A percentile compares a stretch with the other conserved stretches of the same genome.
Evolutionary conservation across 2,888 invertebrate species (phyloP).

Genomic region (Elmis aenea): DNA sequence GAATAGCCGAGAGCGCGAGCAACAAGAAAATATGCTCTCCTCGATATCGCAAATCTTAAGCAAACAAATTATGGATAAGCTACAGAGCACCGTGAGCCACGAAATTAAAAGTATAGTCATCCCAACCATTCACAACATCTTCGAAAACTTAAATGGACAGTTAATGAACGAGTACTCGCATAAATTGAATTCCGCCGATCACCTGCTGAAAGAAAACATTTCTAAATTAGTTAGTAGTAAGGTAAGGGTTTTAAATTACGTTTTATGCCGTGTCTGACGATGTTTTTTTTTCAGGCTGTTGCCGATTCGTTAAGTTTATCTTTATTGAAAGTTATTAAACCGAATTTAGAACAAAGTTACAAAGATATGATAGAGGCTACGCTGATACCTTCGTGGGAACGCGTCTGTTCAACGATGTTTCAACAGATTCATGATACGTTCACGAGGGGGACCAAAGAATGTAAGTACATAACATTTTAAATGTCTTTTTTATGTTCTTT

Average conservation of each 20-base stretch:
- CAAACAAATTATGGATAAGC: conserved; percentile 49
- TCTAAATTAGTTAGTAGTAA: conserved; percentile 74
- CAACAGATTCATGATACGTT: conserved; percentile 86
- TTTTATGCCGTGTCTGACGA: too few relatives aligned
- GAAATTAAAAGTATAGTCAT: conserved; percentile 54
- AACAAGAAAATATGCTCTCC: conserved; percentile 50
- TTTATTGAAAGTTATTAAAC: conserved; percentile 64
- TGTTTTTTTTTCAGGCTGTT: conserved; percentile 53
- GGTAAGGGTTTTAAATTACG: conserved; percentile 47
- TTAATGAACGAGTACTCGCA: conserved; percentile 68
- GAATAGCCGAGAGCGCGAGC: conserved; percentile 49
- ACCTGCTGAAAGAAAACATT: conserved; percentile 72
- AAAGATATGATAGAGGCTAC: conserved; percentile 70
- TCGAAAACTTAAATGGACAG: conserved; percentile 70
- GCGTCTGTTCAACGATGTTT: conserved; percentile 80
- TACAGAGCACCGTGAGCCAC: conserved; percentile 52
- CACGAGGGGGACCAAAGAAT: conserved; percentile 83
- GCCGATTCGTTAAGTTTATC: conserved; percentile 69
- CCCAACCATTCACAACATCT: conserved; percentile 58
- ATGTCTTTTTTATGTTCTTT: too few relatives aligned
- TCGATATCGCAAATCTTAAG: conserved; percentile 53
- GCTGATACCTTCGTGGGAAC: conserved; percentile 82
- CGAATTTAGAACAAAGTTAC: conserved; percentile 70
- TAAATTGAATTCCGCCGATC: conserved; percentile 69
- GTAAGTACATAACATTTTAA: too few relatives aligned